Evolutionary conservation across 2,888 invertebrate species (phyloP), one percentile per base, ranked within the genome.

Genomic region (Folsomia candida): DNA sequence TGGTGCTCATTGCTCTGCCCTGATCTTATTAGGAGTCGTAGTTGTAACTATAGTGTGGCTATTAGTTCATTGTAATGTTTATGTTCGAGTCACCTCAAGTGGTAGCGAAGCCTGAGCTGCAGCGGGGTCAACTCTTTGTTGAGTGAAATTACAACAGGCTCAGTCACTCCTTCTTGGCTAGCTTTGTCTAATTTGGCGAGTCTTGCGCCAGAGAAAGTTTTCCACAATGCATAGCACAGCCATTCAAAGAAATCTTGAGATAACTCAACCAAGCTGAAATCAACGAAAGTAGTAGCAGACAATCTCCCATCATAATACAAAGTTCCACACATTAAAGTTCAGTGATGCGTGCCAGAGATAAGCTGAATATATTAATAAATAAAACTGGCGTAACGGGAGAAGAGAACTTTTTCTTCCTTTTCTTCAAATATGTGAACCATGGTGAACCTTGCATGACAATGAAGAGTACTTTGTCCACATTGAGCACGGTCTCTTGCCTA

Each of bases 331-430:
- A 65, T 65, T 65, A 65, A 64, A 65, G 65, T 27, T 65, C 65
- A 65, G 27, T 54, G 65, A 65, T 65, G 65, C 54, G 65, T 57
- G 25, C 27, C 14, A 54, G 27, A 51, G 65, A 65, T 65, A 65
- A 65, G 51, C 54, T 26, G 65, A 65, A 65, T 65, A 65, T 65
- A 65, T 65, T 65, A 65, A 65, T 65, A 65, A 65, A 65, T 65
- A 65, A 65, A 54, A 24, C 64, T n/a, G 20, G 54, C 22, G 20
- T 14, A 54, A n/a, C 22, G 54, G 6, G 47, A 9, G 47, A 11
- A 47, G 47, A 11, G n/a, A 54, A 54, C 37, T 37, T 37, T 37
- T 9, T n/a, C n/a, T n/a, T 37, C 4, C 37, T 37, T 37, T 37
- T 37, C 37, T 37, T 9, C 37, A 37, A 37, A 37, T 37, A 37